Conservation (phyloP, 2,797 vertebrate species). For the Leucoraja ocellata region DNA sequence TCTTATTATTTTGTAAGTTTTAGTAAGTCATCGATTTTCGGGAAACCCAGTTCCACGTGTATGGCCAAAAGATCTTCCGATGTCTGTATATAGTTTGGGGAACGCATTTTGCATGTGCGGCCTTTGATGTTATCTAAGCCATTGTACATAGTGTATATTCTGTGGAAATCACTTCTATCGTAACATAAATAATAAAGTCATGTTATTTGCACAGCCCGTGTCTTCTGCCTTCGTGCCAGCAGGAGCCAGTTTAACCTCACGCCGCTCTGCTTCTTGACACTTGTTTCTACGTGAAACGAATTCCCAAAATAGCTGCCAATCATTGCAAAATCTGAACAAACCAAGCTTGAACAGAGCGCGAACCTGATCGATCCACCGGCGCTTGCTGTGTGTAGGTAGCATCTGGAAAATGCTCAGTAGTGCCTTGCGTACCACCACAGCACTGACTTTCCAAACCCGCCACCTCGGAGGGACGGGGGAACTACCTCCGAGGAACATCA, state of each 20-base stretch:
- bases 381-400: background rate
- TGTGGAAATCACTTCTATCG: conserved; percentile 52
- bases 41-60: conserved; percentile 44
- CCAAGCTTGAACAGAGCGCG: background rate
- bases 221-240: background rate
- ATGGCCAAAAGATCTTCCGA: conserved; percentile 44
- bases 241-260: no score
- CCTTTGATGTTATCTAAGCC: conserved; percentile 48
- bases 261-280: background rate
- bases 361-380: background rate
- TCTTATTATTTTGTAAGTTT: conserved; percentile 55
- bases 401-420: background rate
- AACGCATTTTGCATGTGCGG: conserved; percentile 50
- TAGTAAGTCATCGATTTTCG: conserved; percentile 39
- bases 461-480: no score
- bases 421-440: background rate
- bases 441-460: no score
- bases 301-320: background rate
- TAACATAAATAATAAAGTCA: conserved; percentile 64
- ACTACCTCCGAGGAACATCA: no score
- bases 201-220: conserved; percentile 53
- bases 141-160: conserved; percentile 65
- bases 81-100: conserved; percentile 54
- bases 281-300: background rate
- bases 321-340: background rate